phyloP scores from a whole-genome alignment of 2,113 vertebrate species.

The Poecilia latipinna region DNA sequence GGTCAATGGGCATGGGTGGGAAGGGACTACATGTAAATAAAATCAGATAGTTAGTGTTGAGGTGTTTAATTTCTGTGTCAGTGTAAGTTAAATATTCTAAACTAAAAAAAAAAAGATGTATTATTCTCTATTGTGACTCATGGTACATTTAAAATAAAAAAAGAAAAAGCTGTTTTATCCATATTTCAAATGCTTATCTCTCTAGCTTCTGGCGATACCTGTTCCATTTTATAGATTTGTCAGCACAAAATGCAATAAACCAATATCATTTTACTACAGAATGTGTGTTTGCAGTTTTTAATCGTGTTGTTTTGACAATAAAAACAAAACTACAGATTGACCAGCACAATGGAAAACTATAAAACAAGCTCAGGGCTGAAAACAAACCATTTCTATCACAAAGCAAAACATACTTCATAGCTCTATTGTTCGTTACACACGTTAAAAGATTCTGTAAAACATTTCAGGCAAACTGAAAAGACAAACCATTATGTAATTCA shows the following conservation, averaged over 20 bases:
- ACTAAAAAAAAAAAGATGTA: conserved; percentile 74
- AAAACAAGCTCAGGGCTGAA: conserved; percentile 30
- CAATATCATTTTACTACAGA: conserved; percentile 97
- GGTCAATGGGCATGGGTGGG: conserved; percentile 51
- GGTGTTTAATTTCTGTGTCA: conserved; percentile 90
- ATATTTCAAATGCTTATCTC: conserved; percentile 96
- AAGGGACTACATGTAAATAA: conserved; percentile 84
- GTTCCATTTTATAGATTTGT: conserved; percentile 98
- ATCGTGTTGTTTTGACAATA: conserved; percentile 50
- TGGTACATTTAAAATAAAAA: conserved; percentile 71
- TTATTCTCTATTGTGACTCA: conserved; percentile 90
- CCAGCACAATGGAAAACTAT: conserved; percentile 42
- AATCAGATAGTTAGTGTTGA: conserved; percentile 90
- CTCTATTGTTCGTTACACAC: not conserved
- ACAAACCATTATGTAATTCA: conserved; percentile 8
- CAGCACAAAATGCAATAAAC: conserved; percentile 99
- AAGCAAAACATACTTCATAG: conserved; percentile 26
- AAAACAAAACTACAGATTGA: conserved; percentile 45
- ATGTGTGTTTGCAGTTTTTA: conserved; percentile 70
- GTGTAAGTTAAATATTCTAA: conserved; percentile 85
- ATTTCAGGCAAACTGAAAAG: conserved; percentile 37
- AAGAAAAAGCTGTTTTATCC: conserved; percentile 87
- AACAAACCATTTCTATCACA: conserved; percentile 30
- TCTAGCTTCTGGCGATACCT: conserved; percentile 92
- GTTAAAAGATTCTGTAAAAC: conserved; percentile 19